phyloP scores from a whole-genome alignment of 2,113 vertebrate species.

The Salminus brasiliensis region DNA sequence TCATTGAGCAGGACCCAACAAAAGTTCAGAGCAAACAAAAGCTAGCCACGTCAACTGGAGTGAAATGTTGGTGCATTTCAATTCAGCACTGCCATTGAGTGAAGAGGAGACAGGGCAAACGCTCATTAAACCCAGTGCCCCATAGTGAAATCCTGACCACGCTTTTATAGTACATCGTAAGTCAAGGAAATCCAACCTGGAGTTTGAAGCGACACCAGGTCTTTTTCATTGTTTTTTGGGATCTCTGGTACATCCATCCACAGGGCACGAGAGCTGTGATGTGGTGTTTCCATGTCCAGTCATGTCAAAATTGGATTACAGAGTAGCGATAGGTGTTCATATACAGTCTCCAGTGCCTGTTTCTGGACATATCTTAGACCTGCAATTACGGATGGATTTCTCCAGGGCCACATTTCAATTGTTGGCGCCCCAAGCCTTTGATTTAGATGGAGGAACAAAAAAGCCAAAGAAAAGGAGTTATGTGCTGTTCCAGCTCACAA shows the following conservation, averaged over 20 bases:
- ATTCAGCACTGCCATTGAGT: constrained; percentile 51
- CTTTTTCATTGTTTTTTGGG: constrained; percentile 48
- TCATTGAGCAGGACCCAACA: constrained; percentile 51
- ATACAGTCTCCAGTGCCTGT: background rate
- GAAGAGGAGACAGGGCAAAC: constrained; percentile 52
- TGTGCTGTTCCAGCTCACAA: constrained; percentile 26
- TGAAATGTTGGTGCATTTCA: constrained; percentile 48
- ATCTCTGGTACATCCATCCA: constrained; percentile 39
- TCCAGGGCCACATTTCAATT: constrained; percentile 29
- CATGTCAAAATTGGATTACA: constrained; percentile 18
- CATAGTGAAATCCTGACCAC: constrained; percentile 44
- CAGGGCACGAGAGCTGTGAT: constrained; percentile 12
- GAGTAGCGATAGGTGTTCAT: constrained; percentile 12
- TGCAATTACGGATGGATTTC: constrained; percentile 35
- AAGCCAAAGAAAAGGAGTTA: constrained; percentile 41
- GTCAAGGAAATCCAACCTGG: constrained; percentile 43
- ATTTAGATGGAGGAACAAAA: constrained; percentile 23
- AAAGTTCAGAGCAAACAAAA: constrained; percentile 47
- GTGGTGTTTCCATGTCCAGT: constrained; percentile 19
- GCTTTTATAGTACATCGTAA: constrained; percentile 50
- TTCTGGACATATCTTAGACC: constrained; percentile 20
- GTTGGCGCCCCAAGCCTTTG: constrained; percentile 19
- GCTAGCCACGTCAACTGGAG: constrained; percentile 49
- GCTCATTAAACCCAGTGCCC: constrained; percentile 53
- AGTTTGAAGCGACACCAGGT: constrained; percentile 18